These are phyloP conservation scores for Anoplophora glabripennis DNA, from an alignment of 1,140 invertebrate genomes.

Conservation along the genomic window DNA sequence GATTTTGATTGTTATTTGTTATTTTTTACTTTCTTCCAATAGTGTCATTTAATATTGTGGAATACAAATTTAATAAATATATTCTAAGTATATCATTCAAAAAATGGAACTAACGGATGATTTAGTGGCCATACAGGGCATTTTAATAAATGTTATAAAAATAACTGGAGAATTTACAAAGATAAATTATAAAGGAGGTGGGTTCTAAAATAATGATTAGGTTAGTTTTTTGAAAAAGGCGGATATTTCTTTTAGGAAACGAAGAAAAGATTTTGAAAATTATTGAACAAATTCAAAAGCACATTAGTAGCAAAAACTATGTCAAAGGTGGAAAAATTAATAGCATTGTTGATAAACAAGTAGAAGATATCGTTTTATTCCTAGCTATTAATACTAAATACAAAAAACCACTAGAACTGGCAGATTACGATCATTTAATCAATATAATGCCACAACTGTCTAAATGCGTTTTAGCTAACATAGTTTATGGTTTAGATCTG, in stretches of 20 bases:
- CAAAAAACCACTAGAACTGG: conserved; percentile 24
- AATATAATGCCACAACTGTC: conserved; percentile 39
- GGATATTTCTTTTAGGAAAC: conserved; percentile 36
- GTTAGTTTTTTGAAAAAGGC: conserved; percentile 7
- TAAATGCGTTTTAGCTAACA: conserved; percentile 38
- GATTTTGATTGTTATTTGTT: too few species aligned
- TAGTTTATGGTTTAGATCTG: conserved; percentile 34
- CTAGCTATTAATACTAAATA: conserved; percentile 40
- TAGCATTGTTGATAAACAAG: conserved; percentile 15
- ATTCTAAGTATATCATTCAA: not conserved
- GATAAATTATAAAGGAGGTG: conserved; percentile 41
- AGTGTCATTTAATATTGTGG: too few species aligned
- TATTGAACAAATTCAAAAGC: conserved; percentile 29
- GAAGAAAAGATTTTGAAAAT: conserved; percentile 35
- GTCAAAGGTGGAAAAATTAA: conserved; percentile 21
- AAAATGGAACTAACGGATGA: conserved; percentile 41
- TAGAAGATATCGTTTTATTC: conserved; percentile 37
- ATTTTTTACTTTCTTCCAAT: too few species aligned
- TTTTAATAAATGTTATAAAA: conserved; percentile 32
- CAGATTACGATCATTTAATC: conserved; percentile 38
- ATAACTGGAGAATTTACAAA: conserved; percentile 35
- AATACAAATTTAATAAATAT: too few species aligned
- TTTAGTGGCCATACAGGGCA: conserved; percentile 38
- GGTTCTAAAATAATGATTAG: not conserved
- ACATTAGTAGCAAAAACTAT: conserved; percentile 30